These are phyloP conservation scores for Drosophila tropicalis DNA, from an alignment of 1,140 invertebrate genomes.

Conservation along the genomic window DNA sequence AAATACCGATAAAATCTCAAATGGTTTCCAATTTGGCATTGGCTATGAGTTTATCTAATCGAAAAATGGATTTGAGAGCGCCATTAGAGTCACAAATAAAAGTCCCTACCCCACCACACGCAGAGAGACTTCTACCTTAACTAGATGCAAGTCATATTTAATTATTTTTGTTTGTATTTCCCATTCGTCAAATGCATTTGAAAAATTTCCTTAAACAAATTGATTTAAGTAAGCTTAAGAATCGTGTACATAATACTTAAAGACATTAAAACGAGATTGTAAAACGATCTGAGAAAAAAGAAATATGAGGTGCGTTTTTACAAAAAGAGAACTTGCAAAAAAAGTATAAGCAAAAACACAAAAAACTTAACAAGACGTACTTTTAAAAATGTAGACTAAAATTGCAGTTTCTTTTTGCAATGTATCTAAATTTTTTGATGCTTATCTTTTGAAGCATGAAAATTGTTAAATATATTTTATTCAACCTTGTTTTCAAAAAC, in stretches of 20 bases:
- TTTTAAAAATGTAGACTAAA: too few relatives aligned
- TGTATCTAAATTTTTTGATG: too few relatives aligned
- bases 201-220: conserved; percentile 51
- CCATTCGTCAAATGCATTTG: conserved; percentile 68
- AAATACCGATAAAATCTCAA: conserved; percentile 49
- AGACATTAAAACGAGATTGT: conserved; percentile 34
- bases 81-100: conserved; percentile 49
- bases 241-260: conserved; percentile 63
- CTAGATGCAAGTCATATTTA: conserved; percentile 35
- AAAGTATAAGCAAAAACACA: too few relatives aligned
- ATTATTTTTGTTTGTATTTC: conserved; percentile 54
- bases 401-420: too few relatives aligned
- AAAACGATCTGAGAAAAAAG: conserved; percentile 15
- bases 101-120: conserved; percentile 17
- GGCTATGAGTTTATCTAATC: conserved; percentile 80
- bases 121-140: conserved; percentile 15
- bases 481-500: too few relatives aligned
- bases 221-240: conserved; percentile 68
- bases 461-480: too few relatives aligned
- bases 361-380: too few relatives aligned
- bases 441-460: too few relatives aligned
- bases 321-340: too few relatives aligned
- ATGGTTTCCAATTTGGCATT: conserved; percentile 82
- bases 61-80: conserved; percentile 18
- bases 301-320: too few relatives aligned